Base-by-base conservation (phyloP, 2,113 vertebrate species). In the Isurus oxyrinchus region DNA sequence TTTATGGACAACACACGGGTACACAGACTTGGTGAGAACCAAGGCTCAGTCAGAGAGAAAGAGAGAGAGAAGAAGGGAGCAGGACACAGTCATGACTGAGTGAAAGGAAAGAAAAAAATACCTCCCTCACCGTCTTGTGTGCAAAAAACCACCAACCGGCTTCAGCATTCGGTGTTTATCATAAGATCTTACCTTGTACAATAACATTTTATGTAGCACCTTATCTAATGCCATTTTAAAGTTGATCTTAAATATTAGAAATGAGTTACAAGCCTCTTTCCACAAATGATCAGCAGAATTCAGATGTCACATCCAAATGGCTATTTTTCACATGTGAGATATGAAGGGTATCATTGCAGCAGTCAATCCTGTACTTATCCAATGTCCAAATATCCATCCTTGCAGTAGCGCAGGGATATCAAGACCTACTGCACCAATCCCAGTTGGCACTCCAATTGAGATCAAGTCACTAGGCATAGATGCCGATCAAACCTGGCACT, bases 91-190 rank as follows among this genome's bases (percentile, higher is more conserved):
- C 90, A 66, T 40, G 90, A 94, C 90, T 63, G 59, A 76, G 59
- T 94, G 90, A 94, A 63, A 40, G 10, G 19, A 87, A 40, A 91
- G 96, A 87, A 86, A 76, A n/a, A 96, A 40, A 96, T 57, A 53
- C 35, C 44, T 23, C 19, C 27, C 40, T 27, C 81, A 49, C 72
- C 10, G 8, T 11, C 8, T 35, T 3, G 96, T 72, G 88, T 94
- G 53, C 91, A 95, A 86, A 96, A 76, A 76, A 76, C 27, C 95
- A 96, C 53, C 76, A 44, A 84, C 57, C 97, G 0, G 72, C 88
- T 96, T 91, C 96, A 96, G 97, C 96, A n/a, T 25, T 96, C n/a
- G 96, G 96, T 63, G 19, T 55, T 76, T 96, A n/a, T 14, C 13
- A 14, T 13, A 14, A 66, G 1, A 14, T 66, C 63, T 66, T 66